These are phyloP conservation scores for Tauraco erythrolophus DNA, from an alignment of 2,113 vertebrate genomes.

Conservation along the genomic window DNA sequence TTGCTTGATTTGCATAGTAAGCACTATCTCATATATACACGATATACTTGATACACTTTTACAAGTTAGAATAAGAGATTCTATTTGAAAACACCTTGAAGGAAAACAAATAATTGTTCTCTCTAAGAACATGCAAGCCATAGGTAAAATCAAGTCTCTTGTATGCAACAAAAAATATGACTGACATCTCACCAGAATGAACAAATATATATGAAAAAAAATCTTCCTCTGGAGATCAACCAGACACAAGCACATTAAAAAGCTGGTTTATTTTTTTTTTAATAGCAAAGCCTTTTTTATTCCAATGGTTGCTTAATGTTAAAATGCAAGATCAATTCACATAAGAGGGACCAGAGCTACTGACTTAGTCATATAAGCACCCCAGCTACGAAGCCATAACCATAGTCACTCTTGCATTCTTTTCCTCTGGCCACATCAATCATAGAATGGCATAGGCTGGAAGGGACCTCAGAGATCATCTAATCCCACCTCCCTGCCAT, in stretches of 20 bases:
- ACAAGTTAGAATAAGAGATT: neutral
- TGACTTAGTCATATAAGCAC: neutral
- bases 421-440: neutral
- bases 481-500: too few species aligned
- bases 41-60: neutral
- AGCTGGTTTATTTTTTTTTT: neutral
- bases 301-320: neutral
- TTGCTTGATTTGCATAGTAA: neutral
- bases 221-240: neutral
- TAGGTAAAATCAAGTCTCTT: neutral
- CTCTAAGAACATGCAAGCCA: neutral
- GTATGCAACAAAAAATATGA: neutral
- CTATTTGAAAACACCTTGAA: neutral
- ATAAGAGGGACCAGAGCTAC: neutral
- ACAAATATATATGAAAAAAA: neutral
- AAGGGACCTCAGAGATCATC: too few species aligned
- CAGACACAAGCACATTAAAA: neutral
- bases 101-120: neutral
- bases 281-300: neutral
- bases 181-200: neutral
- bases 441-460: too few species aligned
- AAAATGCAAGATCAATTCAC: neutral
- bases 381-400: neutral
- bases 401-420: neutral
- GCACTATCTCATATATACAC: neutral